phyloP scores from a whole-genome alignment of 2,113 vertebrate species.

The Heterocephalus glaber region DNA sequence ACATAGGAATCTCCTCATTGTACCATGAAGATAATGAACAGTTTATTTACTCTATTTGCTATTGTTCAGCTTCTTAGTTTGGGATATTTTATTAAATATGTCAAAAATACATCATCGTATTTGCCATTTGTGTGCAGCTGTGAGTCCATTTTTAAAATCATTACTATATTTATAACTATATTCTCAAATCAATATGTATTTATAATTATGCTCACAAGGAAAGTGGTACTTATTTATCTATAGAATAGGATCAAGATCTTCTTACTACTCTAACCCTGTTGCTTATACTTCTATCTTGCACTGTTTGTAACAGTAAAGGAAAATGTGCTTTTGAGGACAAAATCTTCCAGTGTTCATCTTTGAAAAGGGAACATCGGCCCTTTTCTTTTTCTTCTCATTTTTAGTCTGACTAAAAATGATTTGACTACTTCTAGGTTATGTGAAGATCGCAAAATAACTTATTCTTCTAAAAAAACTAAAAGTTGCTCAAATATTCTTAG shows the following conservation, averaged over 20 bases:
- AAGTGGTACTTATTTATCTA: neutral
- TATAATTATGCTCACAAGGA: neutral
- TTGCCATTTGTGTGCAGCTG: neutral
- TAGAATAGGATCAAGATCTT: neutral
- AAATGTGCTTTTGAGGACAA: conserved; percentile 24
- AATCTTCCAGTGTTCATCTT: neutral
- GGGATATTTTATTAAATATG: neutral
- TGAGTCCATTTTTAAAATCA: neutral
- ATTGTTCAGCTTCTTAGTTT: neutral
- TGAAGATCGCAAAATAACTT: neutral
- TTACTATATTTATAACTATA: neutral
- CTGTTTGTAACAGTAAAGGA: neutral
- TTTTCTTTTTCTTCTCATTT: neutral
- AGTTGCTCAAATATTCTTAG: neutral
- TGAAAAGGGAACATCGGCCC: neutral
- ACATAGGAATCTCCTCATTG: neutral
- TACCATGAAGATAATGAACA: neutral
- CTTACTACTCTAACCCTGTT: neutral
- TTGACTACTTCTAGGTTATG: conserved; percentile 32
- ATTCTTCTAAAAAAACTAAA: neutral
- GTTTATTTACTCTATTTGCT: neutral
- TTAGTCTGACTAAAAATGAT: conserved; percentile 24
- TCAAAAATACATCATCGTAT: neutral
- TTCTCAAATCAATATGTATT: neutral
- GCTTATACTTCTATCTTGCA: neutral